These are phyloP conservation scores for Sternotherus odoratus DNA, from an alignment of 2,797 vertebrate species.

Conservation along the genomic window DNA sequence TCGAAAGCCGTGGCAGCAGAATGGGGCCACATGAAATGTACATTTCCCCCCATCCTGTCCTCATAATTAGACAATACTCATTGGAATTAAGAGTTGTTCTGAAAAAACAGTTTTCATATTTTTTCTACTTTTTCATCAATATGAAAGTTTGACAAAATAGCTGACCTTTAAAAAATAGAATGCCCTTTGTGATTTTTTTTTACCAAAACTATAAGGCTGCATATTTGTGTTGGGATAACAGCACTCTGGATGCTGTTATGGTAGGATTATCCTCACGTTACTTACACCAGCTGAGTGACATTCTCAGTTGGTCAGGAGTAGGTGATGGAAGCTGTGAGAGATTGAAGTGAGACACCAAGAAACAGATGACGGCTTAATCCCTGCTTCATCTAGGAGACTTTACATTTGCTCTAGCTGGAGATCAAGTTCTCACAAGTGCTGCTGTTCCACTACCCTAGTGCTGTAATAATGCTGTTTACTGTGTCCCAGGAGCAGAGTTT, in stretches of 20 bases:
- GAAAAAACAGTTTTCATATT: background rate
- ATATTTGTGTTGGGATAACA: background rate
- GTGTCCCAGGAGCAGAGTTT: background rate
- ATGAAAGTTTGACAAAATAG: too few species aligned
- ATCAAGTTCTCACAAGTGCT: background rate
- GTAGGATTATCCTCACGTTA: background rate
- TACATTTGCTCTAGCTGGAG: background rate
- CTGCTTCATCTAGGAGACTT: background rate
- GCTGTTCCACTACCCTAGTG: background rate
- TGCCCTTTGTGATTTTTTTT: background rate
- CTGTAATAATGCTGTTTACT: background rate
- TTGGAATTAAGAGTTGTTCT: background rate
- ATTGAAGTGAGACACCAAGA: background rate
- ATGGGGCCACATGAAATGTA: background rate
- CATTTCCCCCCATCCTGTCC: background rate
- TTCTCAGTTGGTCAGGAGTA: background rate
- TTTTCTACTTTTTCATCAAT: background rate
- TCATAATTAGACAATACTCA: background rate
- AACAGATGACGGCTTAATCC: background rate
- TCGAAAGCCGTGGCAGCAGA: background rate
- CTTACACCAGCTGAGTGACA: background rate
- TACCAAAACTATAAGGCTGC: background rate
- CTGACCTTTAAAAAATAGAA: too few species aligned
- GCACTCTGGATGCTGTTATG: background rate
- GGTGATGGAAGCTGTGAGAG: background rate